phyloP scores from a whole-genome alignment of 35 echinoderm and acorn worm species.

The Diadema setosum region DNA sequence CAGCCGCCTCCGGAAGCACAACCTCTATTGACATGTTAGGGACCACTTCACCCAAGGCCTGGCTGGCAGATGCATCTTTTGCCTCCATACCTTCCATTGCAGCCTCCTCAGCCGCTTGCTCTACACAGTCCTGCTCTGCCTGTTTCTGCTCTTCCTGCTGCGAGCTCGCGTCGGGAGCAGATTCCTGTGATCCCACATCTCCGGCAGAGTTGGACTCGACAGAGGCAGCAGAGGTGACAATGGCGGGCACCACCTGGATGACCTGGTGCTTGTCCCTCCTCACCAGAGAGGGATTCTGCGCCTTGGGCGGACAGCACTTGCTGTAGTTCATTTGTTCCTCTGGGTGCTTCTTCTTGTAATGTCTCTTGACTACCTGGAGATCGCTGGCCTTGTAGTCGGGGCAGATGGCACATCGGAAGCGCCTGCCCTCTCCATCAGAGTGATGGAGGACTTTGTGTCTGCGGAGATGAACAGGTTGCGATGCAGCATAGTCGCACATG shows the following conservation, averaged over 20 bases:
- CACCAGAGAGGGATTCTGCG: background rate
- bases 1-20: background rate
- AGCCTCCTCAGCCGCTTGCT: background rate
- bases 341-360: constrained; percentile 15
- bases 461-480: background rate
- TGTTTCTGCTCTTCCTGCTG: background rate
- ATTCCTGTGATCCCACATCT: background rate
- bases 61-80: background rate
- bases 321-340: background rate
- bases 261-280: constrained; percentile 18
- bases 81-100: background rate
- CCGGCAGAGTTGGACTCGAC: background rate
- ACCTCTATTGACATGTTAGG: background rate
- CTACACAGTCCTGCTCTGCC: background rate
- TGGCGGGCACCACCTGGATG: background rate
- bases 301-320: background rate
- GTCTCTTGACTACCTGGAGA: background rate
- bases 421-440: background rate
- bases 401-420: background rate
- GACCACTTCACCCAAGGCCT: too few relatives aligned
- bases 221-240: background rate
- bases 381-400: background rate
- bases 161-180: background rate
- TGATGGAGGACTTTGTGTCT: background rate
- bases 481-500: background rate